phyloP scores from a whole-genome alignment of 2,888 invertebrate species.

The Carterocephalus palaemon region DNA sequence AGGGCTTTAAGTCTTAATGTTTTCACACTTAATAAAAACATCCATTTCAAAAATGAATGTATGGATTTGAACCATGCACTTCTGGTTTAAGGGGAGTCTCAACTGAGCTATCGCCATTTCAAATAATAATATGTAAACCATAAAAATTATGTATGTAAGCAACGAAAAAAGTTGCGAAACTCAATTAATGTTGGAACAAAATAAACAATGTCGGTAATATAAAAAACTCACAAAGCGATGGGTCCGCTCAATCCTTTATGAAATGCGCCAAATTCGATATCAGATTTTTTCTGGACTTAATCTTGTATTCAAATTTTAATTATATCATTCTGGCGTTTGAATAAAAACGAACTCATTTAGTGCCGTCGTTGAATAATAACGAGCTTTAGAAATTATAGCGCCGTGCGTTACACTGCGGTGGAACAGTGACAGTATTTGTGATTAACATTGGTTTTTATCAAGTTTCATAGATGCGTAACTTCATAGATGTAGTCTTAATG shows the following conservation, averaged over 20 bases:
- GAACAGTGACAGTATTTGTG: conserved; percentile 35
- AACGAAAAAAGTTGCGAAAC: conserved; percentile 12
- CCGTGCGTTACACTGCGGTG: conserved; percentile 46
- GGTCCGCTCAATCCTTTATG: conserved; percentile 19
- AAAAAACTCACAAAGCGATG: conserved; percentile 25
- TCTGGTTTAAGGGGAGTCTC: too few species aligned
- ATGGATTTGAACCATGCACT: too few species aligned
- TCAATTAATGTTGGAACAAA: conserved; percentile 26
- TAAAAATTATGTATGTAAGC: background rate
- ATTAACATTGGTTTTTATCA: too few species aligned
- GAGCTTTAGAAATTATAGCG: conserved; percentile 54
- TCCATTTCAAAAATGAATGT: too few species aligned
- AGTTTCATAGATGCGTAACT: too few species aligned
- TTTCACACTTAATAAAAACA: too few species aligned
- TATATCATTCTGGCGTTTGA: conserved; percentile 75
- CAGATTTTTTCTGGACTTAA: conserved; percentile 70
- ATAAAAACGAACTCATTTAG: conserved; percentile 75
- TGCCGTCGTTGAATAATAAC: conserved; percentile 71
- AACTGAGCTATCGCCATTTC: too few species aligned
- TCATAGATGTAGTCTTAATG: too few species aligned
- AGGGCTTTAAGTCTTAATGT: too few species aligned
- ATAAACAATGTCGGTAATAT: conserved; percentile 17
- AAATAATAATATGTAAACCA: too few species aligned
- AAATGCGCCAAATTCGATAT: conserved; percentile 50
- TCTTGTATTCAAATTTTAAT: conserved; percentile 78